Conservation (phyloP, 2,113 vertebrate genomes). For the Melierax canorus region DNA sequence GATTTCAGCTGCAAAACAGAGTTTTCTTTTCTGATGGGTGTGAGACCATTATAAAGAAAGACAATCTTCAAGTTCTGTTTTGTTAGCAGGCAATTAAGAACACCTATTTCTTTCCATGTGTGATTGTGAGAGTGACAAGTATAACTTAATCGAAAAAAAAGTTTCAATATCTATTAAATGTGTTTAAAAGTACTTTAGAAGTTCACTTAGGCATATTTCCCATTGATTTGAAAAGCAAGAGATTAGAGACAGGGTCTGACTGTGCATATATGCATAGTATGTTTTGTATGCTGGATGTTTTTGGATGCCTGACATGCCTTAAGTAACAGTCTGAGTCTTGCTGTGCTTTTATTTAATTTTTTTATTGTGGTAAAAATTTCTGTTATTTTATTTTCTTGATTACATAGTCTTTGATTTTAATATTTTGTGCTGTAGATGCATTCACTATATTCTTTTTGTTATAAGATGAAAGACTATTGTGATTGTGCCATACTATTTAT, state of each 20-base stretch:
- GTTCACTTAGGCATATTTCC: not conserved
- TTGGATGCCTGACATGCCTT: not conserved
- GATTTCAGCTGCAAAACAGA: not conserved
- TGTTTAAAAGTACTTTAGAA: not conserved
- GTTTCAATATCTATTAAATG: not conserved
- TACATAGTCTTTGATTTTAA: not conserved
- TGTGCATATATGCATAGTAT: not conserved
- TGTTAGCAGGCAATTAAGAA: not conserved
- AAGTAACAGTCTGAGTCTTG: not conserved
- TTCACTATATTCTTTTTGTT: not conserved
- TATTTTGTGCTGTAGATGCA: not conserved
- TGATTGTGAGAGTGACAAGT: not conserved
- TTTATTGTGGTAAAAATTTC: not conserved
- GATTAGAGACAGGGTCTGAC: not conserved
- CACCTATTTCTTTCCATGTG: not conserved
- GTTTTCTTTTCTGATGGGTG: not conserved
- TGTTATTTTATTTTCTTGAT: not conserved
- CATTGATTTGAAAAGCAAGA: not conserved
- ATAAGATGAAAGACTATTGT: not conserved
- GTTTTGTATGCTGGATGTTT: not conserved
- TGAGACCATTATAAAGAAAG: not conserved
- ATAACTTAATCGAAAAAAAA: not conserved
- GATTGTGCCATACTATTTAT: not conserved
- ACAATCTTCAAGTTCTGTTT: not conserved
- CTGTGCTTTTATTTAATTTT: not conserved